A percentile compares a stretch with the other conserved stretches of the same genome.
Conservation (phyloP, 92 coral and sea anemone species). For the Metridium senile region DNA sequence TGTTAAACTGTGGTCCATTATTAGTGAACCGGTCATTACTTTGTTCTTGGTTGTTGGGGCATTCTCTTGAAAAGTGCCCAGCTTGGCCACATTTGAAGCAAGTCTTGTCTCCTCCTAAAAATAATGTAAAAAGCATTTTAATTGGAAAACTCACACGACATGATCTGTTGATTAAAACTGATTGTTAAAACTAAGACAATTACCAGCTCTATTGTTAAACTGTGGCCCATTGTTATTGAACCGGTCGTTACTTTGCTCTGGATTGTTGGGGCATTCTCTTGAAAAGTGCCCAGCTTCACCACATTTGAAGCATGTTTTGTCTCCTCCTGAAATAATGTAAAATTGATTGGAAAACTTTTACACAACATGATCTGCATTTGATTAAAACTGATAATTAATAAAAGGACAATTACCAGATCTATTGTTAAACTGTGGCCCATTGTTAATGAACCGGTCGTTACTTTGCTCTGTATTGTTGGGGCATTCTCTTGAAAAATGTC, state of each 20-base stretch:
- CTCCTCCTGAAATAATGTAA: constrained; percentile 44
- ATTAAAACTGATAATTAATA: too few relatives aligned
- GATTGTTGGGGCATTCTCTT: constrained; percentile 66
- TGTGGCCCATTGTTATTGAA: constrained; percentile 8
- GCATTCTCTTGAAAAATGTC: constrained; percentile 66
- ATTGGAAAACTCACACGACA: too few relatives aligned
- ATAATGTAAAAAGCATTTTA: too few relatives aligned
- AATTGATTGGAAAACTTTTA: too few relatives aligned
- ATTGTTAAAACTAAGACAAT: too few relatives aligned
- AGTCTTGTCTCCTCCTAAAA: constrained; percentile 31
- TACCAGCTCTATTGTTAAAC: neutral
- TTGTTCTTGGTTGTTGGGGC: constrained; percentile 16
- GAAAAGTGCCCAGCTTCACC: constrained; percentile 84
- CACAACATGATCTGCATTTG: too few relatives aligned
- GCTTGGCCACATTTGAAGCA: constrained; percentile 65
- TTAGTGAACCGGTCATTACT: neutral
- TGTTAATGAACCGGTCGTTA: neutral
- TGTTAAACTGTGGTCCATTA: constrained; percentile 13
- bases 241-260: neutral
- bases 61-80: constrained; percentile 65
- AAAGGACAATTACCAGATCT: neutral
- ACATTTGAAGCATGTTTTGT: constrained; percentile 52
- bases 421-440: constrained; percentile 9
- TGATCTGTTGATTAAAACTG: too few relatives aligned
- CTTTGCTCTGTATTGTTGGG: constrained; percentile 7